Conservation (phyloP, 2,113 vertebrate species). For the Bombycilla garrulus region DNA sequence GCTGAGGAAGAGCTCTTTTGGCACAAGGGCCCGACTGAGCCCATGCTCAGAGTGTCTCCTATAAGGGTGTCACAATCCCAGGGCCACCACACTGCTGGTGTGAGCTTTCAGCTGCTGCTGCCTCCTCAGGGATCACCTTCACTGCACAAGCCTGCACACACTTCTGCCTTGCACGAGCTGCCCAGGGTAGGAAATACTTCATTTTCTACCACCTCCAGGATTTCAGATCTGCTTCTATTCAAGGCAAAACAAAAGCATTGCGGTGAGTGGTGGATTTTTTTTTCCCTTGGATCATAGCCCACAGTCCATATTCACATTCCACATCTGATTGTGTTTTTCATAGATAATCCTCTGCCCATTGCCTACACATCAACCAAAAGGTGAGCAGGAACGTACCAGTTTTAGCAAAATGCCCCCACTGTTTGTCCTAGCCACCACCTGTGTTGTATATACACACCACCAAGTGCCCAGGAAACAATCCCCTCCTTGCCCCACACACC, state of each 20-base stretch:
- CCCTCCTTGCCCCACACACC: background rate
- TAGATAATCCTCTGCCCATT: background rate
- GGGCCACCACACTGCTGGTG: accelerated
- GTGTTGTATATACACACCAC: background rate
- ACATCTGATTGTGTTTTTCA: background rate
- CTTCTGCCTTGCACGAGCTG: background rate
- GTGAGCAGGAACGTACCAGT: background rate
- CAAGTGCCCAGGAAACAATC: background rate
- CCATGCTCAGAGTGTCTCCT: no score
- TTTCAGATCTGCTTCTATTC: background rate
- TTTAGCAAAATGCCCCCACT: background rate
- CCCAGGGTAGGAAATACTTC: background rate
- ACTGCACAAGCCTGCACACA: background rate
- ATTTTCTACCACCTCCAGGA: background rate
- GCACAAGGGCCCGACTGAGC: background rate
- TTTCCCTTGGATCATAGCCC: background rate
- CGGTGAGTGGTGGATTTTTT: background rate
- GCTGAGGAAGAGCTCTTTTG: background rate
- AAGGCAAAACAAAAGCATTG: background rate
- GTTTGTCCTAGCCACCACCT: background rate
- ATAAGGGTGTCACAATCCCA: no score
- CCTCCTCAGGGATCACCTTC: background rate
- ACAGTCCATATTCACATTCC: background rate
- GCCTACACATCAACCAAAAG: background rate
- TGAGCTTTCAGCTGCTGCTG: background rate